A percentile compares a stretch with the other conserved stretches of the same genome.
Conservation (phyloP, 2,113 vertebrate genomes). For the Psittacara wagleri region DNA sequence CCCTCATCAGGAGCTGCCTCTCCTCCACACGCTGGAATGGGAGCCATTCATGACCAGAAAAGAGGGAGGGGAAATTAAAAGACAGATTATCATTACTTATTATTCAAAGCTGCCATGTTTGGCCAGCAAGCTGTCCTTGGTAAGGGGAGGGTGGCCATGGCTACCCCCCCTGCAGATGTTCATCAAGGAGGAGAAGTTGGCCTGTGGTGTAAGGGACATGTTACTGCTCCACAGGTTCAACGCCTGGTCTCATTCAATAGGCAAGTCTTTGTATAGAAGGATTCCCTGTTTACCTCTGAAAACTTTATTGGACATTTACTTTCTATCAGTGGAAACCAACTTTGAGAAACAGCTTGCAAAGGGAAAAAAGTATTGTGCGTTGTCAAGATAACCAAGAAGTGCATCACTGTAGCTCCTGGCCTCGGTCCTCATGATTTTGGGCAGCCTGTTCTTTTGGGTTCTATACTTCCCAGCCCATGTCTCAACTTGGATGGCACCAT, state of each 20-base stretch:
- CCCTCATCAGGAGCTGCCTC: slow-evolving; percentile 60
- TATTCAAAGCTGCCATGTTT: slow-evolving; percentile 58
- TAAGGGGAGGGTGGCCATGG: not conserved
- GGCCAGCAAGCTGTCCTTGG: slow-evolving; percentile 65
- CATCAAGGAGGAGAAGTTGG: not conserved
- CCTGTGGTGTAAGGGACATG: not conserved
- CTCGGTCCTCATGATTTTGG: accelerated
- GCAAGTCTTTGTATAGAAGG: not conserved
- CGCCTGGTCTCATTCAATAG: not conserved
- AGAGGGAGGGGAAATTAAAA: slow-evolving; percentile 69
- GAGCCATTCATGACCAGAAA: slow-evolving; percentile 1
- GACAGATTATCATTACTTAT: slow-evolving; percentile 65
- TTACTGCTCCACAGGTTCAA: accelerated
- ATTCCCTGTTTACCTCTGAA: not conserved
- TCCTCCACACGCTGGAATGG: not conserved
- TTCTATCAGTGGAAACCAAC: not conserved
- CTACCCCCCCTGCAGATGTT: not conserved
- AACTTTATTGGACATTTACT: not conserved
- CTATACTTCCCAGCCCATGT: not conserved
- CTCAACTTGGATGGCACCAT: not conserved
- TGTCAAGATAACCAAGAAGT: not conserved
- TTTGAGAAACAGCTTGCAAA: not conserved
- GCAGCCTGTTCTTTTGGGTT: not conserved
- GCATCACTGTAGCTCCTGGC: not conserved
- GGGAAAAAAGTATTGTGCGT: accelerated